Conservation (phyloP, 2,888 invertebrate genomes). For the Melinopterus prodromus region DNA sequence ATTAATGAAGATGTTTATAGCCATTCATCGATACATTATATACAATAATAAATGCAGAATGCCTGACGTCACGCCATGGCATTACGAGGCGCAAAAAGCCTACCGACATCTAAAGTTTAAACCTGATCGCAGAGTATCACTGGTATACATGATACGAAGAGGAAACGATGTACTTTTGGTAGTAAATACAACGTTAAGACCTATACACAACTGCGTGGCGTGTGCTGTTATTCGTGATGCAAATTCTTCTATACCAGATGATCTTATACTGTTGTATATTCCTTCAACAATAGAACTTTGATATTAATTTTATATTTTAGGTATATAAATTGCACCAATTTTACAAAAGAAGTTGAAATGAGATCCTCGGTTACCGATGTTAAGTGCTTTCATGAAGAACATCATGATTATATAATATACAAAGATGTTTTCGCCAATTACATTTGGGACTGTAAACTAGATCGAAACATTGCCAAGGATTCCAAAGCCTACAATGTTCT, state of each 20-base stretch:
- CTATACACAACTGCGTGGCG: neutral
- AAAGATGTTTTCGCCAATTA: neutral
- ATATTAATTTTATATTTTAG: neutral
- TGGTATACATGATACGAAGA: neutral
- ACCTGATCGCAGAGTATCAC: neutral
- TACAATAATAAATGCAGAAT: constrained; percentile 13
- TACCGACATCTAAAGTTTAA: constrained; percentile 8
- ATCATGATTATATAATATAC: neutral
- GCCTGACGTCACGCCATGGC: constrained; percentile 12
- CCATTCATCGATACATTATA: neutral
- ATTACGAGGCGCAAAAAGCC: neutral
- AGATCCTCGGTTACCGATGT: neutral
- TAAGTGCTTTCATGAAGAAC: neutral
- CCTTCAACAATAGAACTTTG: neutral
- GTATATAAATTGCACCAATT: neutral
- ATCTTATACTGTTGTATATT: constrained; percentile 33
- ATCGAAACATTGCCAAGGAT: neutral
- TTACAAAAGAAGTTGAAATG: neutral
- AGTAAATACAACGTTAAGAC: neutral
- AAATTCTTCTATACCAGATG: constrained; percentile 11
- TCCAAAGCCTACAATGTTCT: constrained; percentile 67
- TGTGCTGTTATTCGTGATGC: constrained; percentile 9
- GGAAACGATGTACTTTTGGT: neutral
- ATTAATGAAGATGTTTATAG: constrained; percentile 1
- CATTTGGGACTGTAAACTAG: neutral